Base-by-base conservation (phyloP, 2,888 invertebrate species). In the Drosophila fungiperda region DNA sequence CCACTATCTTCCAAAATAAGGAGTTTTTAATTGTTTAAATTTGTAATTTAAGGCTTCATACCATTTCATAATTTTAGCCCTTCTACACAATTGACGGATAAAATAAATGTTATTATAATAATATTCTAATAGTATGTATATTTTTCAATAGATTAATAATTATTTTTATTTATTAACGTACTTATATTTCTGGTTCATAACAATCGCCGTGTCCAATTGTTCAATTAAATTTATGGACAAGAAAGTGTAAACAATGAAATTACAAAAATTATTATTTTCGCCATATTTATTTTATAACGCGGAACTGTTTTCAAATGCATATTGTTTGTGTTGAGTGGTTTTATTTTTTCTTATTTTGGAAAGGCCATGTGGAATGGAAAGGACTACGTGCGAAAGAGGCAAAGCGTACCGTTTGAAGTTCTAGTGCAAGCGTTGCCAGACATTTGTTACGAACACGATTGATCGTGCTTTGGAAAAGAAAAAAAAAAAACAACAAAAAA, bases 231-330 rank as follows among this genome's bases (percentile, higher is more conserved):
- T 62, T 69, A 78, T 68, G 29, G 5, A 57, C 49, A 23, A 23
- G 11, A 62, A 67, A 45, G 58, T 68, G 58, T 68, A 61, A 55
- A 73, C 63, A 74, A 61, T 17, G 52, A 58, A 58, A n/a, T 55
- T 59, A 52, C 5, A 35, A 36, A 55, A 66, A 58, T 60, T 17
- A 38, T 68, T 58, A 50, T 70, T 53, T 73, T 12, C 23, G 5
- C 17, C 48, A 64, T 20, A 45, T 20, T 23, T 20, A 17, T 23
- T 23, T 45, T n/a, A 66, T 53, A 36, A 59, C 68, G 57, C 64
- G 85, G 76, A 76, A 84, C 82, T 73, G 52, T 71, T 71, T 67
- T 70, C 36, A 40, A 40, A 40, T 35, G 36, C 40, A n/a, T 55
- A 38, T 52, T 61, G 45, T 26, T 26, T 54, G 38, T 40, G 32